A percentile compares a stretch with the other conserved stretches of the same genome.
These are phyloP conservation scores for Paralvinella palmiformis DNA, from an alignment of 1,140 invertebrate species.

Conservation along the genomic window DNA sequence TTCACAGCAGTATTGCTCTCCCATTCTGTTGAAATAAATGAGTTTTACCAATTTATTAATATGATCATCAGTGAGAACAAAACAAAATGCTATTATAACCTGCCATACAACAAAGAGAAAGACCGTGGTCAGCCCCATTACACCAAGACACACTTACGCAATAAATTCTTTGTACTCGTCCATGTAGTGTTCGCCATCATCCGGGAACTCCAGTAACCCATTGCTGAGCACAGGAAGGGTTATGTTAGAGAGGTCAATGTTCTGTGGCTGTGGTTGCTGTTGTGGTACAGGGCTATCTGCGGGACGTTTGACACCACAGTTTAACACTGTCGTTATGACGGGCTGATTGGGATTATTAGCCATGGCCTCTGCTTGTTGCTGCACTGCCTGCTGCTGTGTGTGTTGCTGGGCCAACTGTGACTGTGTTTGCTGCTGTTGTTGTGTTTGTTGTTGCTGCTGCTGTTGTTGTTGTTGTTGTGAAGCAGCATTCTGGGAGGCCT, in stretches of 20 bases:
- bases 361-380: background rate
- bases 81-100: no score
- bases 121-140: no score
- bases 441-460: background rate
- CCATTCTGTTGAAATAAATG: constrained; percentile 27
- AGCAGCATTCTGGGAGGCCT: constrained; percentile 5
- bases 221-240: background rate
- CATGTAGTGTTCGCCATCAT: no score
- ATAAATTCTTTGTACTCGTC: no score
- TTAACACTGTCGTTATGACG: no score
- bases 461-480: constrained; percentile 18
- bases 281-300: background rate
- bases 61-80: no score
- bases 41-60: no score
- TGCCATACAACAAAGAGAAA: no score
- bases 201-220: background rate
- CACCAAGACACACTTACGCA: no score
- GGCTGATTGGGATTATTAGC: background rate
- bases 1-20: constrained; percentile 35
- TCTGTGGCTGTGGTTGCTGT: background rate
- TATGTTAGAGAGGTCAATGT: background rate
- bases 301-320: no score
- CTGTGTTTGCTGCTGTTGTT: background rate
- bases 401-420: no score
- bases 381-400: constrained; percentile 17